A percentile compares a stretch with the other conserved stretches of the same genome.
phyloP scores from a whole-genome alignment of 1,140 invertebrate genomes.

The Hormaphis cornu region DNA sequence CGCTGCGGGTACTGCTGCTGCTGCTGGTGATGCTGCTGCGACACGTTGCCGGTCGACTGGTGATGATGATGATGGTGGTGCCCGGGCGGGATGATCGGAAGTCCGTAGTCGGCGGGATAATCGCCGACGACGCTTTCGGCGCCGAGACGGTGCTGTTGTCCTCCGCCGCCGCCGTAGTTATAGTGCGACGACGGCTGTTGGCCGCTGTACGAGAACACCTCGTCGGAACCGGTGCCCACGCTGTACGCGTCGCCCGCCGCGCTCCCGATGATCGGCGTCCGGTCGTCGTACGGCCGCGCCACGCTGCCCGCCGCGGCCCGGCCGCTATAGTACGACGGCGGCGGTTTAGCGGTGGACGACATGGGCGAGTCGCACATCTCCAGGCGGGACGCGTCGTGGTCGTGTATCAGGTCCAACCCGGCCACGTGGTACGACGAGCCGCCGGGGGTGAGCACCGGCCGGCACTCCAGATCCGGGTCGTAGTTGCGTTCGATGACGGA shows the following conservation, averaged over 20 bases:
- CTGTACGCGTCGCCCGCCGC: slow-evolving; percentile 19
- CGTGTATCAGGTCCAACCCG: slow-evolving; percentile 21
- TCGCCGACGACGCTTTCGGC: slow-evolving; percentile 25
- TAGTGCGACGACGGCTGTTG: slow-evolving; percentile 2
- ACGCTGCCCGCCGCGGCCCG: background rate
- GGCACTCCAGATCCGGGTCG: slow-evolving; percentile 9
- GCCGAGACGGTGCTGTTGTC: background rate
- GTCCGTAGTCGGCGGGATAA: slow-evolving; percentile 42
- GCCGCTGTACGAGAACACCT: slow-evolving; percentile 33
- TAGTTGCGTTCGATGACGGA: slow-evolving; percentile 22
- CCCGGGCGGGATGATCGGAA: slow-evolving; percentile 38
- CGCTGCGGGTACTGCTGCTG: background rate
- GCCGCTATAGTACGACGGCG: slow-evolving; percentile 14
- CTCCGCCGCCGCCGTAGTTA: background rate
- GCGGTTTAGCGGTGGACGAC: slow-evolving; percentile 17
- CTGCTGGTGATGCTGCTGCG: background rate
- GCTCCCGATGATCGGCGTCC: slow-evolving; percentile 31
- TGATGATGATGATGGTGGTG: background rate
- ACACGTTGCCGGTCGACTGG: background rate
- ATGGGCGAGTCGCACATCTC: slow-evolving; percentile 26
- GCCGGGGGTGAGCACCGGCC: background rate
- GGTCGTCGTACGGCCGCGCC: slow-evolving; percentile 24
- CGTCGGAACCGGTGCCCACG: slow-evolving; percentile 32
- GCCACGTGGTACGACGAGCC: slow-evolving; percentile 12
- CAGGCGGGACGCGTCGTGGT: slow-evolving; percentile 19